Evolutionary conservation across 2,888 invertebrate species (phyloP), one percentile per base, ranked within the genome.

Genomic region (Mesorhabditis sp.): DNA sequence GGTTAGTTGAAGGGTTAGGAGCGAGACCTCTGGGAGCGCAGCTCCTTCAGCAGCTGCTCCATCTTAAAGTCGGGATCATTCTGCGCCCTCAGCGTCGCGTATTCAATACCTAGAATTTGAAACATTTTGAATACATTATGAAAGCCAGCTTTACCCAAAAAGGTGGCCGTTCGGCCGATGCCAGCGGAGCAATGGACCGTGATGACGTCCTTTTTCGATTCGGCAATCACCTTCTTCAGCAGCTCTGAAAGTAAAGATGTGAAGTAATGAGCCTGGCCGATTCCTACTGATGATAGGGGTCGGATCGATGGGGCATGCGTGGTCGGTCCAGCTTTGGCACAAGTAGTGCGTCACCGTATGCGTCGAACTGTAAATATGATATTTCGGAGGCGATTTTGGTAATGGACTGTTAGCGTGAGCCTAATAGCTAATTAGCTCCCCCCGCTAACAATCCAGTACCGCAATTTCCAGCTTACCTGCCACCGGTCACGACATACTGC

Each of bases 51-150:
- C 58, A 50, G 58, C 58, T 50, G 58, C 10, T 13, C 58, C 58
- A 50, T 50, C 58, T 10, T 50, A n/a, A 50, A 50, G 58, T 50
- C 58, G 58, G 58, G 58, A 50, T 50, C n/a, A n/a, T 10, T n/a
- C 58, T 13, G 7, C 7, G n/a, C n/a, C n/a, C 10, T n/a, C n/a
- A 13, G 58, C 10, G 7, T 50, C 10, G 58, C 58, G 58, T 50
- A 50, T 10, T 50, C 58, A 50, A 50, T n/a, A n/a, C 10, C 58
- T 50, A 50, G n/a, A 50, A 28, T 28, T 28, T 28, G 28, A 13
- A 50, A 50, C n/a, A 50, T 13, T 50, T 50, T 50, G 7, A 10
- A 13, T 50, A 13, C 7, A 13, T n/a, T 50, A 50, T 28, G 28
- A n/a, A 50, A 50, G n/a, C n/a, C 10, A n/a, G 7, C 58, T n/a